phyloP scores from a whole-genome alignment of 2,113 vertebrate species.

The Neotragus moschatus region DNA sequence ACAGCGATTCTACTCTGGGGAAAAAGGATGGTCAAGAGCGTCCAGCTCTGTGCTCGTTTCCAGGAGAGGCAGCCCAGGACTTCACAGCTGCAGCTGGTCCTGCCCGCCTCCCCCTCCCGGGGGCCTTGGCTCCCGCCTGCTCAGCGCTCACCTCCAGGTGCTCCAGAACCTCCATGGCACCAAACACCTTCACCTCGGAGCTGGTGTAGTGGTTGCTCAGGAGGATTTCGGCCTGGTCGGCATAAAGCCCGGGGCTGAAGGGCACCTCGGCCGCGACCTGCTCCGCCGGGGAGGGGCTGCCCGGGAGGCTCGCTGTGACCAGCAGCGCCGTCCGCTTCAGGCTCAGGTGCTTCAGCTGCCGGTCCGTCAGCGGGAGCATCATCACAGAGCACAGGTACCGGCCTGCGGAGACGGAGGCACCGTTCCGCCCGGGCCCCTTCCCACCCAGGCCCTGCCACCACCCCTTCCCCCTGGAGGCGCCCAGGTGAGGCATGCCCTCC shows the following conservation, averaged over 20 bases:
- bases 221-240: constrained; percentile 88
- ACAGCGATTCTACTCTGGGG: not conserved
- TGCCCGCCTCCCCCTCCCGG: not conserved
- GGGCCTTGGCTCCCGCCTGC: rapidly evolving
- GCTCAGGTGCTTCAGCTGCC: constrained; percentile 86
- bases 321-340: constrained; percentile 80
- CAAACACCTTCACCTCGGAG: constrained; percentile 89
- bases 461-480: not conserved
- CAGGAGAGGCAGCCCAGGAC: not conserved
- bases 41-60: not conserved
- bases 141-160: constrained; percentile 83
- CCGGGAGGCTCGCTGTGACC: constrained; percentile 82
- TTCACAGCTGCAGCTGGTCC: rapidly evolving
- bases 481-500: not conserved
- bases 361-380: constrained; percentile 84
- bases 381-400: constrained; percentile 88
- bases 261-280: constrained; percentile 82
- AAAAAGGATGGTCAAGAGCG: no score
- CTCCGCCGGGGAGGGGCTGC: constrained; percentile 71
- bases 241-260: constrained; percentile 88
- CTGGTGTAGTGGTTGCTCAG: constrained; percentile 86
- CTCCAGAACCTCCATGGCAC: constrained; percentile 82
- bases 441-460: rapidly evolving
- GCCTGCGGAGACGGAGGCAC: constrained; percentile 79
- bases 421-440: rapidly evolving